Base-by-base conservation (phyloP, 2,797 vertebrate genomes). In the Garrulus glandarius region DNA sequence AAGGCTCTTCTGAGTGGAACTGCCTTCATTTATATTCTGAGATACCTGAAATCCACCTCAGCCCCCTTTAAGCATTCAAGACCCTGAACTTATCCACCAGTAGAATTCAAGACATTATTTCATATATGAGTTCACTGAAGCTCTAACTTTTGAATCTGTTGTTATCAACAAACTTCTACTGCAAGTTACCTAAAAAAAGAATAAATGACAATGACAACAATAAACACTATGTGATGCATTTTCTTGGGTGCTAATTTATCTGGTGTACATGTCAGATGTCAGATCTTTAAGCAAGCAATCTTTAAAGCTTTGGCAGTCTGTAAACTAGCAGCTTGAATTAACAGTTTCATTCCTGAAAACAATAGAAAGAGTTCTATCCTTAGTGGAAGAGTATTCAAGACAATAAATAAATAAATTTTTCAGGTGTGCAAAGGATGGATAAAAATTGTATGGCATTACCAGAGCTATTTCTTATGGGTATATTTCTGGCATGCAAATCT, bases 261-360 rank as follows among this genome's bases (percentile, higher is more conserved):
- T 60, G 52, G 60, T 18, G 5, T 27, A 19, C n/a, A 21, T 17
- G 16, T 59, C 13, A 14, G 57, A 21, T 17, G 16, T 59, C 13
- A 14, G 57, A 53, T 71, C 16, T 56, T 50, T 41, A 68, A 49
- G n/a, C 3, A 76, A 78, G 49, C 8, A 59, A 9, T 39, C 15
- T 72, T 77, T 69, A 61, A 92, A 84, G 13, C 20, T 61, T 49
- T 69, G 24, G 7, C 9, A 79, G 7, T 47, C 39, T 61, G 26
- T 59, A 87, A 71, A 68, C 39, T 23, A 87, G 37, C 64, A 86
- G 43, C 4, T 57, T 75, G 53, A 84, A 87, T 75, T 81, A 90
- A 88, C 23, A 65, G 15, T 37, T 89, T 76, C 1, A 5, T 67
- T 87, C 26, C 68, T 47, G 6, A 79, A 86, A 92, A 72, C 18